These are phyloP conservation scores for Apis cerana DNA, from an alignment of 1,140 invertebrate species.

Conservation along the genomic window DNA sequence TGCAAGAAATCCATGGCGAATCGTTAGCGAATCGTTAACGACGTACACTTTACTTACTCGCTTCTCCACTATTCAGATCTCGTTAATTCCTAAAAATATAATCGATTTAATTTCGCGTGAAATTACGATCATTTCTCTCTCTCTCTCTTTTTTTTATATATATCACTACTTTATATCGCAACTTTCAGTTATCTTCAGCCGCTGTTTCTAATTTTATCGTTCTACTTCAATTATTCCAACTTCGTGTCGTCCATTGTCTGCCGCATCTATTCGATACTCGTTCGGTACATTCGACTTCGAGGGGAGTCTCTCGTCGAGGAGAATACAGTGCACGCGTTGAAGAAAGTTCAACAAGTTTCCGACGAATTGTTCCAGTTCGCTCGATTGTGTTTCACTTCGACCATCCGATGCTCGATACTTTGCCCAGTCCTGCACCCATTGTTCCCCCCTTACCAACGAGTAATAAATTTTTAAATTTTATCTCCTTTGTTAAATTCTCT, in stretches of 20 bases:
- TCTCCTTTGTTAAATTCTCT: background rate
- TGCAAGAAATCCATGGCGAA: conserved; percentile 10
- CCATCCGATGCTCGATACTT: conserved; percentile 31
- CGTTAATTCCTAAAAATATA: too few relatives aligned
- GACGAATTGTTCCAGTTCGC: conserved; percentile 54
- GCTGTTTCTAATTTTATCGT: background rate
- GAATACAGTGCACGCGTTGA: conserved; percentile 24
- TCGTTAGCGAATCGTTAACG: background rate
- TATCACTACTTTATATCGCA: too few relatives aligned
- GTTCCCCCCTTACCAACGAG: background rate
- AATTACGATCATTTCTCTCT: too few relatives aligned
- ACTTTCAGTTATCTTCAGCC: too few relatives aligned
- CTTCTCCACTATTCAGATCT: background rate
- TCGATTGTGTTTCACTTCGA: conserved; percentile 42
- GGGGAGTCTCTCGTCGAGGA: conserved; percentile 29
- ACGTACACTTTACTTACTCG: background rate
- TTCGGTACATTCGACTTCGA: conserved; percentile 33
- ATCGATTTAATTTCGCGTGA: too few relatives aligned
- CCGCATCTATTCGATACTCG: conserved; percentile 25
- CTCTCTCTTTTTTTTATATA: too few relatives aligned
- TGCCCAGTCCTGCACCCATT: background rate
- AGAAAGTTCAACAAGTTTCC: conserved; percentile 64
- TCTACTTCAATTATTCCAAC: conserved; percentile 11
- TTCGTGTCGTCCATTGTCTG: background rate
- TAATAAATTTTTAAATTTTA: background rate